These are phyloP conservation scores for Gouania willdenowi DNA, from an alignment of 2,797 vertebrate species.

Conservation along the genomic window DNA sequence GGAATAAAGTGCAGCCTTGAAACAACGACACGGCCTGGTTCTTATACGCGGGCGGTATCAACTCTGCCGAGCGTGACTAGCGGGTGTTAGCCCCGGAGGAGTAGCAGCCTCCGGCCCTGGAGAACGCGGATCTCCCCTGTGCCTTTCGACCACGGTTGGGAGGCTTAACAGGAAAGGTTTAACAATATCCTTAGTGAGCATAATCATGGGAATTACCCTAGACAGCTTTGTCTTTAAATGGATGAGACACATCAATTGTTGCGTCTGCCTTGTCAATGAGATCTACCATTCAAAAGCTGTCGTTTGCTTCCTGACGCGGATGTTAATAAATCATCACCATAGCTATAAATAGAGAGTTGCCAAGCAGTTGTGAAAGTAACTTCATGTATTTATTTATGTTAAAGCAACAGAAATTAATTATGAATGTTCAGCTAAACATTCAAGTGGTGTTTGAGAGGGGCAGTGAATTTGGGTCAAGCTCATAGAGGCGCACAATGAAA, in stretches of 20 bases:
- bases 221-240: slow-evolving; percentile 45
- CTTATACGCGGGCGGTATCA: too few species aligned
- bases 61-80: too few species aligned
- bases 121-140: too few species aligned
- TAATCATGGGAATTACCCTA: slow-evolving; percentile 62
- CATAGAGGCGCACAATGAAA: slow-evolving; percentile 35
- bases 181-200: slow-evolving; percentile 57
- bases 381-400: slow-evolving; percentile 76
- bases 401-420: slow-evolving; percentile 70
- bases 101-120: too few species aligned
- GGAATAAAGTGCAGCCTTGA: too few species aligned
- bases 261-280: slow-evolving; percentile 51
- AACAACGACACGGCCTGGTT: too few species aligned
- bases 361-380: slow-evolving; percentile 63
- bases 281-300: slow-evolving; percentile 55
- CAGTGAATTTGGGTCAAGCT: slow-evolving; percentile 65
- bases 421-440: slow-evolving; percentile 66
- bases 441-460: slow-evolving; percentile 45
- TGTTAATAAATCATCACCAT: slow-evolving; percentile 67
- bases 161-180: too few species aligned
- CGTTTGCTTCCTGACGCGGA: slow-evolving; percentile 63
- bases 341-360: slow-evolving; percentile 74
- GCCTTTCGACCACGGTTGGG: too few species aligned
- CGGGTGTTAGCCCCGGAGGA: too few species aligned
- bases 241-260: slow-evolving; percentile 27